Evolutionary conservation across 2,113 vertebrate genomes (phyloP), one percentile per base, ranked within the genome.

Genomic region (Vulpes vulpes): DNA sequence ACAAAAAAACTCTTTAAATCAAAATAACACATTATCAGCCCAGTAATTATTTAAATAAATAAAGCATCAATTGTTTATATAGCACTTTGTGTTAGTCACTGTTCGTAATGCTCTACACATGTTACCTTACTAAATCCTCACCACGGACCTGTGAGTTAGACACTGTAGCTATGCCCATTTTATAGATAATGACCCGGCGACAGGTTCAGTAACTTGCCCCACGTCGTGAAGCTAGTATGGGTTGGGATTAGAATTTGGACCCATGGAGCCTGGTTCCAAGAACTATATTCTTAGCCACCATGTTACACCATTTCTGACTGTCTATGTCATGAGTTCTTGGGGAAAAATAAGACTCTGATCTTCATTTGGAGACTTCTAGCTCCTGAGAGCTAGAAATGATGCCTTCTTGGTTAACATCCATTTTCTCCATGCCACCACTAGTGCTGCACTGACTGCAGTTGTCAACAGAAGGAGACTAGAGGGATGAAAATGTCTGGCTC

Each of bases 381-480:
- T 53, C 65, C 49, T 82, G n/a, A 64, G 65, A 35, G 43, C 32
- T 35, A 32, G 30, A 83, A 19, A 27, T 60, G n/a, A 65, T 4
- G 55, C n/a, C 65, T 9, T 49, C 32, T 64, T 57, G 43, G 14
- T 57, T 57, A 65, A 20, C 5, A 32, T 5, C 7, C 38, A 35
- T n/a, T 16, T 57, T 51, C 35, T 71, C 73, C n/a, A 27, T 1
- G 19, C n/a, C 67, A 76, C 19, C 2, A 4, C 81, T 59, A 59
- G 14, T 6, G 7, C 1, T 65, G 17, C 11, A 14, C 0, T 10
- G 27, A 64, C 12, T 38, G 11, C 1, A 23, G 38, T 3, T 11
- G 38, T 27, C 64, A 27, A 11, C 12, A 16, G 9, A 11, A 73
- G 49, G 14, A 43, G 20, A 80, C 14, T 0, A 53, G 62, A 30